Percentiles rank a stretch among this genome's conserved stretches.
Evolutionary conservation across 2,113 vertebrate genomes (phyloP).

Genomic region (Hippoglossus stenolepis): DNA sequence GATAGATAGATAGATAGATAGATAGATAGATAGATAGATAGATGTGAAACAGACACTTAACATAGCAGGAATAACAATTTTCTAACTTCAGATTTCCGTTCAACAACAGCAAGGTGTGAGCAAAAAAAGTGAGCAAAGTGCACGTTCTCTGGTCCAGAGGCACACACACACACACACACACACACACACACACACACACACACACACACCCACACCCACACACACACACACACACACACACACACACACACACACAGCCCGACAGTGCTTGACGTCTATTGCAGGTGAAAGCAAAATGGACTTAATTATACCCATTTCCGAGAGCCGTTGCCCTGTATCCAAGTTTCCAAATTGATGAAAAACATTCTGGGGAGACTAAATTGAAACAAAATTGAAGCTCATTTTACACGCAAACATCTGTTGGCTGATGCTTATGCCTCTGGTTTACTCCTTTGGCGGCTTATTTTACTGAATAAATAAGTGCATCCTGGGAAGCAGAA

Average conservation of each 20-base stretch:
- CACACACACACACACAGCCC: not conserved
- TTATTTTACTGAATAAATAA: conserved; percentile 67
- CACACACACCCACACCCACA: not conserved
- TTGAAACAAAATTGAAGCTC: conserved; percentile 50
- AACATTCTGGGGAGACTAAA: conserved; percentile 41
- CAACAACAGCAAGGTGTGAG: conserved; percentile 14
- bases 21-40: not conserved
- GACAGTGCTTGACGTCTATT: conserved; percentile 16
- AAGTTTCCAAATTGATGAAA: conserved; percentile 66
- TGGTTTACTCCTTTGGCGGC: conserved; percentile 36
- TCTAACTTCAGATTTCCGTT: conserved; percentile 14
- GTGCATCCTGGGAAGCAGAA: conserved; percentile 29
- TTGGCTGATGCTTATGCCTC: conserved; percentile 46
- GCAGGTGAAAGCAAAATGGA: conserved; percentile 65
- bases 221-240: no score
- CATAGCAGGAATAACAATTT: conserved; percentile 19
- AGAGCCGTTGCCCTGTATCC: conserved; percentile 37
- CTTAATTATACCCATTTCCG: conserved; percentile 65
- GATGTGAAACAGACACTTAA: not conserved
- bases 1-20: not conserved
- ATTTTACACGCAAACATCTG: conserved; percentile 62
- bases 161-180: not conserved
- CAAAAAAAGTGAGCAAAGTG: conserved; percentile 7
- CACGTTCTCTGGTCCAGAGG: not conserved
- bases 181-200: not conserved